These are phyloP conservation scores for Mycetomoellerius zeteki DNA, from an alignment of 1,140 invertebrate species.

Conservation along the genomic window DNA sequence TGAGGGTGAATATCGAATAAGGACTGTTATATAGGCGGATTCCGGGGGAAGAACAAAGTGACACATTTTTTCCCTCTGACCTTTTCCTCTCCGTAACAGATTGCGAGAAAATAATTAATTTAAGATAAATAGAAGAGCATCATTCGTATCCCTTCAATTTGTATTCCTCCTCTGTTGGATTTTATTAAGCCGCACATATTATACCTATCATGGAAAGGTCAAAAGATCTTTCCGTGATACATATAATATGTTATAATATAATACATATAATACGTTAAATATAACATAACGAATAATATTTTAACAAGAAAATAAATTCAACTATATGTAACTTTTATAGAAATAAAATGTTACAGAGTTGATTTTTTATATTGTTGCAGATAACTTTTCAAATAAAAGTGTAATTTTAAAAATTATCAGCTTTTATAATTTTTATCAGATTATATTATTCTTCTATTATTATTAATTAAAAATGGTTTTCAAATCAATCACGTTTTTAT, in stretches of 20 bases:
- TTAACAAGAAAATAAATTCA: background rate
- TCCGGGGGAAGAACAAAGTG: background rate
- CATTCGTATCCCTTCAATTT: background rate
- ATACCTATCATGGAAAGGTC: background rate
- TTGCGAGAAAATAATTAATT: slow-evolving; percentile 40
- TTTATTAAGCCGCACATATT: background rate
- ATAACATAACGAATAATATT: no score
- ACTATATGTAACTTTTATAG: background rate
- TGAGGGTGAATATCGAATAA: slow-evolving; percentile 24
- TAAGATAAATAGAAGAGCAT: background rate
- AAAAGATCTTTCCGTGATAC: no score
- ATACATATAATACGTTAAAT: no score
- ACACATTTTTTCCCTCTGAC: background rate
- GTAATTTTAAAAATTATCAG: background rate
- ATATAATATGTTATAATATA: no score
- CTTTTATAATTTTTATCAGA: background rate
- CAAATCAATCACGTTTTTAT: background rate
- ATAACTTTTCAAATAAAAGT: background rate
- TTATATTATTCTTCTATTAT: background rate
- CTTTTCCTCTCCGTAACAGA: background rate
- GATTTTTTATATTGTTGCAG: background rate
- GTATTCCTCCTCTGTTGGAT: background rate
- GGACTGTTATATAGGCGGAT: background rate
- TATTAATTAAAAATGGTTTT: background rate
- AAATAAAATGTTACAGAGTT: background rate